phyloP scores from a whole-genome alignment of 2,888 invertebrate species.

The Seira sanloemensis region DNA sequence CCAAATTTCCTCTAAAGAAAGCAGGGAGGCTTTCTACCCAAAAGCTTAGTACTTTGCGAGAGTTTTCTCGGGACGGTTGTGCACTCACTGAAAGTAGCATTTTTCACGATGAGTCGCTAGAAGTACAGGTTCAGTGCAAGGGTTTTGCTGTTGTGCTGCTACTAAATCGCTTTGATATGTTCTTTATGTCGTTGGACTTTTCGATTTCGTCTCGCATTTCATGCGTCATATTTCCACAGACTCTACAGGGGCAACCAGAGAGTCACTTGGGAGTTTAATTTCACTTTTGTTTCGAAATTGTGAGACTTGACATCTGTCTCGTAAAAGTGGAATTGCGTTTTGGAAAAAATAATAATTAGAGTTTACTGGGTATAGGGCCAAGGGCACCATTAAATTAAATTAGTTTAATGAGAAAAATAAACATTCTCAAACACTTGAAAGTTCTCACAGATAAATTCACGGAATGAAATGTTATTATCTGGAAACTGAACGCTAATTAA shows the following conservation, averaged over 20 bases:
- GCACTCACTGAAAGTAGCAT: slow-evolving; percentile 38
- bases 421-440: too few relatives aligned
- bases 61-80: slow-evolving; percentile 71
- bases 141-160: background rate
- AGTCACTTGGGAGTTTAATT: slow-evolving; percentile 1
- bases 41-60: slow-evolving; percentile 68
- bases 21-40: slow-evolving; percentile 45
- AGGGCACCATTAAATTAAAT: background rate
- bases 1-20: slow-evolving; percentile 56
- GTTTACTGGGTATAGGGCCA: background rate
- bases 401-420: background rate
- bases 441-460: too few relatives aligned
- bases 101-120: background rate
- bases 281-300: background rate
- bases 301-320: background rate
- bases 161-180: background rate
- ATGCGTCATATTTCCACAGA: background rate
- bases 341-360: background rate
- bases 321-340: slow-evolving; percentile 7
- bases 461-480: too few relatives aligned
- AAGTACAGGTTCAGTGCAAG: background rate
- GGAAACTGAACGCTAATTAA: too few relatives aligned
- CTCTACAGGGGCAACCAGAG: slow-evolving; percentile 8
- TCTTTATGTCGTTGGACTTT: background rate
- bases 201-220: background rate